Evolutionary conservation across 2,113 vertebrate genomes (phyloP), one percentile per base, ranked within the genome.

Genomic region (Paramisgurnus dabryanus): DNA sequence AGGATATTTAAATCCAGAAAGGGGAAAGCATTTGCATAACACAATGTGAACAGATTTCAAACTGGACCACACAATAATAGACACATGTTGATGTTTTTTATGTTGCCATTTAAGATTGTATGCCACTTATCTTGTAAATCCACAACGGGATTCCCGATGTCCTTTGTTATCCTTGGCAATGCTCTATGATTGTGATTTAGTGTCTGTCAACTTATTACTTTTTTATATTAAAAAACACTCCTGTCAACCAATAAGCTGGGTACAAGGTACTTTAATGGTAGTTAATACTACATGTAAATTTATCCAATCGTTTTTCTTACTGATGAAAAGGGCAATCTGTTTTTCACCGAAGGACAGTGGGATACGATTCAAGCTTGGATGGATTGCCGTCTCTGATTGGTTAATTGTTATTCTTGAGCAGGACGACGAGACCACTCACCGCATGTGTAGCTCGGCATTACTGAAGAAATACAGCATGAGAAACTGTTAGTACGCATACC

Each of bases 391-490:
- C 93, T 89, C 91, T 90, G 90, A 90, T 93, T 93, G 92, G 92
- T 94, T 94, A 94, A 92, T 93, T 84, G 93, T 91, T 91, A 93
- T 95, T 94, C 88, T 74, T 3, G 69, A 92, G 93, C 94, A 90
- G 95, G 94, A 95, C 94, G 94, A 94, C 95, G 95, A 94, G 93
- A 93, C 94, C 94, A 92, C 95, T 94, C 94, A 95, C 94, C 95
- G 96, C 95, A 97, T 96, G 96, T 95, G 95, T 95, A 96, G 95
- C 95, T 96, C 91, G 92, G 95, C 95, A 93, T 94, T 94, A 95
- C 95, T 97, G 95, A 97, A 95, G 95, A 95, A 94, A 95, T 79
- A 95, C 95, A 94, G 96, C 96, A 97, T 98, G 96, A 96, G 94
- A 92, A 95, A 94, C 91, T 90, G 93, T 95, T 95, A 94, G 95